Conservation (phyloP, 2,797 vertebrate species). For the Poliocrania exsul region DNA sequence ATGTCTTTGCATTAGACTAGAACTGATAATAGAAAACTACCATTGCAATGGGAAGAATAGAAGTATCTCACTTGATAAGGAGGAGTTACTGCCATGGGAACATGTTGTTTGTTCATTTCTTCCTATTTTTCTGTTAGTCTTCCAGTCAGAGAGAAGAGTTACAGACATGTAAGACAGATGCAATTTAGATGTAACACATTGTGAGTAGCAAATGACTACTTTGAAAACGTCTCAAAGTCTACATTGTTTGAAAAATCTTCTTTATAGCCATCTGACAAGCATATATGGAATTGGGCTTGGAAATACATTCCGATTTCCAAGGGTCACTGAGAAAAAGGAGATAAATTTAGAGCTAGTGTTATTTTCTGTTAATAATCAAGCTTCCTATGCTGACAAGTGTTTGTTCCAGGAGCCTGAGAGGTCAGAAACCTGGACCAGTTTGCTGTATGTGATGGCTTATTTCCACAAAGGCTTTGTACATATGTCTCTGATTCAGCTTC, state of each 20-base stretch:
- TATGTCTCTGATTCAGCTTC: neutral
- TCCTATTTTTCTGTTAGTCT: neutral
- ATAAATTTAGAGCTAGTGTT: neutral
- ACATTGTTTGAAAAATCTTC: neutral
- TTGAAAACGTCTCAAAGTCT: neutral
- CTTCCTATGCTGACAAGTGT: neutral
- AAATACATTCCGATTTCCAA: neutral
- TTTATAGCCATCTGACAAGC: neutral
- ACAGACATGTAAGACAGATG: neutral
- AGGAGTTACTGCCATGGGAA: neutral
- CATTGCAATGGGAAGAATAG: neutral
- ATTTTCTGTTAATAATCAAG: neutral
- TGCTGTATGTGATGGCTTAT: neutral
- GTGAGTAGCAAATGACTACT: constrained; percentile 1
- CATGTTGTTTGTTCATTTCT: neutral
- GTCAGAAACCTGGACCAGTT: neutral
- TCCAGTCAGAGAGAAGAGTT: neutral
- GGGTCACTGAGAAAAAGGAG: neutral
- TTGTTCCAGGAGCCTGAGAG: neutral
- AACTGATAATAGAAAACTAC: neutral
- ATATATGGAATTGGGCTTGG: neutral
- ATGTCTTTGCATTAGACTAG: neutral
- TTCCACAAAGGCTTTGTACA: neutral
- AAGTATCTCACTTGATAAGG: neutral
- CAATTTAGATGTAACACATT: neutral